A percentile compares a stretch with the other conserved stretches of the same genome.
Conservation (phyloP, 1,140 invertebrate species). For the Pseudomyrmex dendroicus region DNA sequence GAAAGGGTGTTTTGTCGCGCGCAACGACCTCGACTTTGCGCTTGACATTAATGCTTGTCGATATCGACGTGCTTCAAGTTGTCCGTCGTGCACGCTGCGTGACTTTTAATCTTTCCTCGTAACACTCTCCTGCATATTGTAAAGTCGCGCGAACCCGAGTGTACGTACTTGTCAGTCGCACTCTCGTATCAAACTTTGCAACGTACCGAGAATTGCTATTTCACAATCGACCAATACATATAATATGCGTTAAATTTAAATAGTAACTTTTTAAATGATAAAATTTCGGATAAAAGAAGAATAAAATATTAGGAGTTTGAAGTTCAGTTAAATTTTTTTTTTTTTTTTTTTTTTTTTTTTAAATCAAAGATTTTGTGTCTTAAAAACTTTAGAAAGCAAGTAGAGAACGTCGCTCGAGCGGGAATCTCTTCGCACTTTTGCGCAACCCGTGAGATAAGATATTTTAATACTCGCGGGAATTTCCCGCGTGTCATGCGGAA, state of each 20-base stretch:
- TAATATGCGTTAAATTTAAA: too few species aligned
- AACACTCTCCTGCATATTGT: constrained; percentile 13
- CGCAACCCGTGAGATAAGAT: constrained; percentile 56
- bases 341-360: not conserved
- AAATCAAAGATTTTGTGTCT: not conserved
- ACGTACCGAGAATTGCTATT: not conserved
- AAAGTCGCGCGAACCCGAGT: constrained; percentile 30
- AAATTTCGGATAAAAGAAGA: too few species aligned
- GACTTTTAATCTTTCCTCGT: constrained; percentile 50
- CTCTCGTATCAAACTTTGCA: constrained; percentile 17
- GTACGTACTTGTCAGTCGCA: constrained; percentile 45
- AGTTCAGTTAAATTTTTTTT: too few species aligned
- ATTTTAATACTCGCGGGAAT: constrained; percentile 67
- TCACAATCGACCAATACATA: not conserved
- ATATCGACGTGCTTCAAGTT: constrained; percentile 53
- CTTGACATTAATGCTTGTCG: constrained; percentile 58
- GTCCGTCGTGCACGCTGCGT: constrained; percentile 40
- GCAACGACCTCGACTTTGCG: constrained; percentile 53
- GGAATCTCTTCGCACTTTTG: constrained; percentile 37
- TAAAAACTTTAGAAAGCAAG: not conserved
- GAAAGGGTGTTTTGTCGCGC: constrained; percentile 59
- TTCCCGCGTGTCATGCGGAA: constrained; percentile 57
- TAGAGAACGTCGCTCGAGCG: constrained; percentile 1
- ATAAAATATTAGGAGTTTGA: too few species aligned
- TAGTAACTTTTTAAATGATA: too few species aligned